Percentiles rank a stretch among this genome's conserved stretches.
These are phyloP conservation scores for Bambusicola thoracicus DNA, from an alignment of 2,113 vertebrate genomes.

Conservation along the genomic window DNA sequence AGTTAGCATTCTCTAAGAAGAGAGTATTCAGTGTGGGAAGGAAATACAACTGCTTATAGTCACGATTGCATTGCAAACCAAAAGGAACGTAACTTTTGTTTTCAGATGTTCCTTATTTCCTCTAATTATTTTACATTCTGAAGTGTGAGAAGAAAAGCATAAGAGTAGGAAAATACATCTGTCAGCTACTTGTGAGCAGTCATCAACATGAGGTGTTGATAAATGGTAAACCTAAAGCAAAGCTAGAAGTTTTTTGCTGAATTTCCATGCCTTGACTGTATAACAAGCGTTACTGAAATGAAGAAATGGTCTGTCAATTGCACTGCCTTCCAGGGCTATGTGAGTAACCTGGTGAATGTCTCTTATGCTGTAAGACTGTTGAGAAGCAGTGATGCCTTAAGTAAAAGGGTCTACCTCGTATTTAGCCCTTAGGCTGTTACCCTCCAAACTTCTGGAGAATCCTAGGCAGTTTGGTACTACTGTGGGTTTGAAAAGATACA, in stretches of 20 bases:
- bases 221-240: not conserved
- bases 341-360: not conserved
- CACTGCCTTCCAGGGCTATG: fast-evolving
- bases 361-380: not conserved
- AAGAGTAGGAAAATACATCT: not conserved
- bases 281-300: not conserved
- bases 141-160: not conserved
- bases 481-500: not conserved
- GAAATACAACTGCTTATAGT: not conserved
- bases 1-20: not conserved
- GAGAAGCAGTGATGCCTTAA: not conserved
- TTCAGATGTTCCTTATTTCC: not conserved
- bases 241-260: not conserved
- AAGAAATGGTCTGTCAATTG: not conserved
- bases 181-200: not conserved
- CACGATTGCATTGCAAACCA: not conserved
- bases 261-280: not conserved
- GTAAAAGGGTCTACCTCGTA: not conserved
- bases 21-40: not conserved
- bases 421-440: not conserved
- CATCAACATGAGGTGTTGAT: not conserved
- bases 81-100: not conserved
- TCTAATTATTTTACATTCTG: not conserved
- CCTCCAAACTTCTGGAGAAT: not conserved
- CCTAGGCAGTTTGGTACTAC: not conserved